These are phyloP conservation scores for Dicyrtoma fusca DNA, from an alignment of 2,888 invertebrate species.

Conservation along the genomic window DNA sequence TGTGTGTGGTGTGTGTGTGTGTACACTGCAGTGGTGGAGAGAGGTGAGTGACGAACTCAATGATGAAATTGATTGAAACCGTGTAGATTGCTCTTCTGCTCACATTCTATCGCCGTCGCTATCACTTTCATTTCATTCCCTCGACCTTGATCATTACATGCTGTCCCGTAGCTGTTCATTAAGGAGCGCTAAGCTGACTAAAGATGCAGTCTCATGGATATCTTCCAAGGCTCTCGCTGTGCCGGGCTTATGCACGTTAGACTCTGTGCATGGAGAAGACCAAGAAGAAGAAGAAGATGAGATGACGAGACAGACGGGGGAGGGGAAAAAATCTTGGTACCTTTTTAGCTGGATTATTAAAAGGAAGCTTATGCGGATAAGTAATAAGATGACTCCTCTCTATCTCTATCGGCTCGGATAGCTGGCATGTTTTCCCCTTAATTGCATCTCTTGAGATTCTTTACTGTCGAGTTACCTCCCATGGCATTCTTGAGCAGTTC, in stretches of 20 bases:
- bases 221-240: too few species aligned
- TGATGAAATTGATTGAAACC: slow-evolving; percentile 25
- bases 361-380: neutral
- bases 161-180: slow-evolving; percentile 12
- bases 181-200: neutral
- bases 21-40: neutral
- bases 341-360: neutral
- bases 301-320: neutral
- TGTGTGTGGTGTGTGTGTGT: neutral
- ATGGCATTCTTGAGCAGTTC: slow-evolving; percentile 11
- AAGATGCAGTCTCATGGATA: too few species aligned
- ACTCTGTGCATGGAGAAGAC: neutral
- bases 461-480: slow-evolving; percentile 20
- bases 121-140: neutral
- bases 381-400: slow-evolving; percentile 11
- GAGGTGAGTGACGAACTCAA: neutral
- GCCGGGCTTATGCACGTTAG: too few species aligned
- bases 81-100: too few species aligned
- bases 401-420: neutral
- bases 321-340: neutral
- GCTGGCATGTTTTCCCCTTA: slow-evolving; percentile 21
- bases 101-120: too few species aligned
- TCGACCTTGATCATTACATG: neutral
- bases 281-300: neutral
- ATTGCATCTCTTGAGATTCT: slow-evolving; percentile 22